A percentile compares a stretch with the other conserved stretches of the same genome.
Conservation (phyloP, 2,888 invertebrate species). For the Hemaris fuciformis region DNA sequence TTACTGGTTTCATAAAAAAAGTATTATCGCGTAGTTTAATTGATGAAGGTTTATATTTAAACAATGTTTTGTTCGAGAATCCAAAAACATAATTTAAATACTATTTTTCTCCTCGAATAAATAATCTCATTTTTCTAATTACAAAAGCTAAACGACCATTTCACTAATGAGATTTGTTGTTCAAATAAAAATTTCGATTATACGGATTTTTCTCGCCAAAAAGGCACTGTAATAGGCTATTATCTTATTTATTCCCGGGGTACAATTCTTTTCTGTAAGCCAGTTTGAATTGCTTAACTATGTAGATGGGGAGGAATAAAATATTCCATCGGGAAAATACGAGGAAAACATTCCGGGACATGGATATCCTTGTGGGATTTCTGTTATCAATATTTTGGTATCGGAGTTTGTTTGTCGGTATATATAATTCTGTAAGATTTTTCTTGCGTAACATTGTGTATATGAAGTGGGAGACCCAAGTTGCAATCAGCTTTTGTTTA, state of each 20-base stretch:
- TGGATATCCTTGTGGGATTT: not conserved
- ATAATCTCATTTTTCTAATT: not conserved
- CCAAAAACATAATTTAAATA: not conserved
- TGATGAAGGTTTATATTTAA: too few species aligned
- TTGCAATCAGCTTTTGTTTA: too few species aligned
- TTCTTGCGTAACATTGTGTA: not conserved
- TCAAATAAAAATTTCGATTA: conserved; percentile 25
- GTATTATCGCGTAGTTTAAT: too few species aligned
- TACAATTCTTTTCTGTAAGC: conserved; percentile 14
- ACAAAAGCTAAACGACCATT: not conserved
- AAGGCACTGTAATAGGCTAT: conserved; percentile 24
- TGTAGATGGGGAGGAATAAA: conserved; percentile 21
- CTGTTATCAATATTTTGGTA: not conserved
- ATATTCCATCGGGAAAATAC: conserved; percentile 17
- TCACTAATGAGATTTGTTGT: not conserved
- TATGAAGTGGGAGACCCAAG: not conserved
- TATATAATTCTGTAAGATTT: not conserved
- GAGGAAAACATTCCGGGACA: conserved; percentile 5
- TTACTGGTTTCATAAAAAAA: too few species aligned
- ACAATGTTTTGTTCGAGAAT: too few species aligned
- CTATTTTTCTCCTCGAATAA: not conserved
- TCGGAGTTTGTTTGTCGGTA: not conserved
- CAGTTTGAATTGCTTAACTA: conserved; percentile 23
- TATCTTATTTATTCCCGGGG: conserved; percentile 22
- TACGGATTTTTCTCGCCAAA: conserved; percentile 24